Evolutionary conservation across 2,113 vertebrate species (phyloP).

Genomic region (Nyctibius bracteatus): DNA sequence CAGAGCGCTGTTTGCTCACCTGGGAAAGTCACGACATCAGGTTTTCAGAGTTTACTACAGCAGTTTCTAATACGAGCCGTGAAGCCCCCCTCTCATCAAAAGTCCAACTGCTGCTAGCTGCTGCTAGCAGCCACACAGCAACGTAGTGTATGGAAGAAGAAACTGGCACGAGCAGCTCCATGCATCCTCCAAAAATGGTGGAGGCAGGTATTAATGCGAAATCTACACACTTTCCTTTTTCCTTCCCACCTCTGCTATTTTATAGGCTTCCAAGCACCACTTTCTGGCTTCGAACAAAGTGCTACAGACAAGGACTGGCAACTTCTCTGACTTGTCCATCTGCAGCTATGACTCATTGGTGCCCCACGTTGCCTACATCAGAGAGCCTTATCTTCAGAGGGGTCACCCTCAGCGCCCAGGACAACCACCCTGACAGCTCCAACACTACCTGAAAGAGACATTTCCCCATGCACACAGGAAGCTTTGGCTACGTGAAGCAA

Average conservation of each 20-base stretch:
- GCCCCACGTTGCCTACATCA: neutral
- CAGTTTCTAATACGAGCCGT: accelerated
- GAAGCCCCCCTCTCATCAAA: neutral
- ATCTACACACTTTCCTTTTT: neutral
- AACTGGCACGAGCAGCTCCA: accelerated
- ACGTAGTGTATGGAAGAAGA: accelerated
- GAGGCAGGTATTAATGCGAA: neutral
- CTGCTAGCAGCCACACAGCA: neutral
- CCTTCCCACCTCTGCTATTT: neutral
- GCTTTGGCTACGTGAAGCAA: neutral
- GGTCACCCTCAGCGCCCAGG: neutral
- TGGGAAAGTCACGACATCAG: neutral
- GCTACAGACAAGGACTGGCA: neutral
- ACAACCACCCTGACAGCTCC: neutral
- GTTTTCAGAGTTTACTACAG: neutral
- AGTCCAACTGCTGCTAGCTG: neutral
- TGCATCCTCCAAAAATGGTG: neutral
- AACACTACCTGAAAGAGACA: neutral
- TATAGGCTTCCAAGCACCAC: neutral
- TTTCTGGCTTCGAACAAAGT: neutral
- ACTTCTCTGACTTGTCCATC: neutral
- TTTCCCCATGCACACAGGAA: neutral
- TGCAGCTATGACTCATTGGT: neutral
- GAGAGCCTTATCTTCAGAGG: neutral
- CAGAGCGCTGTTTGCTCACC: neutral